Conservation (phyloP, 2,113 vertebrate genomes). For the Sinosuthora webbiana region DNA sequence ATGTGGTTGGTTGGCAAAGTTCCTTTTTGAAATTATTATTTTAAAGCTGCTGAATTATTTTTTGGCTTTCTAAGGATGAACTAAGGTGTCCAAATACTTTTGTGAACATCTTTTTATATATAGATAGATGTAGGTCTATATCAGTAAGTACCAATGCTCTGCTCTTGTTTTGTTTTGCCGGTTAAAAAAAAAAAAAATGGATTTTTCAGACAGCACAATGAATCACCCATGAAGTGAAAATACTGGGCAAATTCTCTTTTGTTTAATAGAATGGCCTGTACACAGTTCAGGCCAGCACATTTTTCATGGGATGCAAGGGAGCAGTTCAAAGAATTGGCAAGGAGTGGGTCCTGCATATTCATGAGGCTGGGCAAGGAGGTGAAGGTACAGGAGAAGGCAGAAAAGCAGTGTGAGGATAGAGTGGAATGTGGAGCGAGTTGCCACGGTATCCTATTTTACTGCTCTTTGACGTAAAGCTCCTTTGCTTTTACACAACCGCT, state of each 20-base stretch:
- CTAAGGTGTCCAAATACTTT: background rate
- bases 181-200: background rate
- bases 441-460: slow-evolving; percentile 62
- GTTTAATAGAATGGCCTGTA: slow-evolving; percentile 43
- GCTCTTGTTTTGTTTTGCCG: background rate
- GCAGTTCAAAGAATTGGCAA: slow-evolving; percentile 58
- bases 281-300: slow-evolving; percentile 42
- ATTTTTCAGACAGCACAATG: slow-evolving; percentile 46
- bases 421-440: slow-evolving; percentile 45
- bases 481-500: slow-evolving; percentile 44
- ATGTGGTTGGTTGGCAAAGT: background rate
- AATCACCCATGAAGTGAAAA: slow-evolving; percentile 52
- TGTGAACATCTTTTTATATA: background rate
- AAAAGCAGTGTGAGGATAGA: slow-evolving; percentile 40
- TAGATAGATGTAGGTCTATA: background rate
- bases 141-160: background rate
- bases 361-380: slow-evolving; percentile 56
- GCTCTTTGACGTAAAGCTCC: slow-evolving; percentile 46
- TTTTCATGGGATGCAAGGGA: slow-evolving; percentile 61
- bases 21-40: background rate
- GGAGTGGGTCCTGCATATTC: slow-evolving; percentile 47
- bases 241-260: slow-evolving; percentile 50
- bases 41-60: background rate
- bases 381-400: slow-evolving; percentile 42
- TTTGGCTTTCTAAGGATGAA: background rate